These are phyloP conservation scores for Pentalonia nigronervosa DNA, from an alignment of 1,140 invertebrate species.

Conservation along the genomic window DNA sequence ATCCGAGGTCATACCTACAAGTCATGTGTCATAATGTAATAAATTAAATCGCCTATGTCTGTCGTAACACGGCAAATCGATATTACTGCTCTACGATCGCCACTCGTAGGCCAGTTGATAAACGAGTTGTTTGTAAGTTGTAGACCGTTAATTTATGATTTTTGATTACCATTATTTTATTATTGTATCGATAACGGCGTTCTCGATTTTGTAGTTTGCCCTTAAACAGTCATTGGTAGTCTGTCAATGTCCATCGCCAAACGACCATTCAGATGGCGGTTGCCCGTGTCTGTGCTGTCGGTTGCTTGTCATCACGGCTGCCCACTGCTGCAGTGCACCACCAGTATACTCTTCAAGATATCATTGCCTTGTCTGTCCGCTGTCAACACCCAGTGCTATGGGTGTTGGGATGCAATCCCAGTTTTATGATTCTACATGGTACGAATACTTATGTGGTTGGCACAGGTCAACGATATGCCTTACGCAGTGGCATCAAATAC, in stretches of 20 bases:
- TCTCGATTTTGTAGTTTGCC: too few species aligned
- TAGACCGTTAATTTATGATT: too few species aligned
- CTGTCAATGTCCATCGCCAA: neutral
- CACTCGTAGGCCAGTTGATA: too few species aligned
- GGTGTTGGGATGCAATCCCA: slow-evolving; percentile 93
- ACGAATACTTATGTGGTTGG: slow-evolving; percentile 97
- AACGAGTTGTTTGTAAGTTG: too few species aligned
- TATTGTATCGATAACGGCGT: too few species aligned
- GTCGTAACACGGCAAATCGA: too few species aligned
- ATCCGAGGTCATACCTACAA: too few species aligned
- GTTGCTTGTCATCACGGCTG: neutral
- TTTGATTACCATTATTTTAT: too few species aligned
- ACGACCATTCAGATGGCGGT: neutral
- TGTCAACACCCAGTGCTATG: slow-evolving; percentile 81
- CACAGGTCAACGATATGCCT: slow-evolving; percentile 79
- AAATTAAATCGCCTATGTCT: too few species aligned
- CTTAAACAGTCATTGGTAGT: neutral
- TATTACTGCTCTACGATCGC: too few species aligned
- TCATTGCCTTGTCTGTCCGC: slow-evolving; percentile 71
- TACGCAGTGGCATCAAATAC: neutral
- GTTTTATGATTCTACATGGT: slow-evolving; percentile 92
- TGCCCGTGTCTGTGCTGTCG: neutral
- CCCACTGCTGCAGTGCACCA: neutral
- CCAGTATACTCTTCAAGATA: neutral
- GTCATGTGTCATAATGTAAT: too few species aligned